Evolutionary conservation across 2,797 vertebrate genomes (phyloP).

Genomic region (Lophotriccus pileatus): DNA sequence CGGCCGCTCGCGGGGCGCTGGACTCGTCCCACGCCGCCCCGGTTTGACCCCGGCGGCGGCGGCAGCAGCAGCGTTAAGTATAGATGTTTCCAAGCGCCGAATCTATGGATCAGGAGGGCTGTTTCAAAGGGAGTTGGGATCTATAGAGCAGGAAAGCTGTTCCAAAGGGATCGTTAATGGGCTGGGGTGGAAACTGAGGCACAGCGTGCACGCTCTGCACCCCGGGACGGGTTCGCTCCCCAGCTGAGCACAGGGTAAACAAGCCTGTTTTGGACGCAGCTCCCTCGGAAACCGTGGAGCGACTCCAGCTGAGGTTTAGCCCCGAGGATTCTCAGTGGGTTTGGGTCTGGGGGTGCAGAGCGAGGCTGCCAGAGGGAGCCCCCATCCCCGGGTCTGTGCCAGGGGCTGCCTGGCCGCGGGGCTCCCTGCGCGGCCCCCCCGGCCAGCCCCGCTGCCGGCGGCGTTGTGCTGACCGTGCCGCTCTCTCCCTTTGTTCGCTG

Average conservation of each 20-base stretch:
- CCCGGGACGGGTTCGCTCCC: not conserved
- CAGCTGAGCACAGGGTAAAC: not conserved
- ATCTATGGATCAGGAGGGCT: not conserved
- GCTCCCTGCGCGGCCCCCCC: not conserved
- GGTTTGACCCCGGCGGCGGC: not conserved
- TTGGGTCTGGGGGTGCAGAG: not conserved
- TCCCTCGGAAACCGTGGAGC: not conserved
- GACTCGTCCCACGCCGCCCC: not conserved
- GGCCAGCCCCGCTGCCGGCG: not conserved
- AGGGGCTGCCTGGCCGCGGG: not conserved
- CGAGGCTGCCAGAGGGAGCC: rapidly evolving
- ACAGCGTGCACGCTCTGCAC: not conserved
- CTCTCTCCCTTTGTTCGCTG: conserved; percentile 9
- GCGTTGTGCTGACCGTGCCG: conserved; percentile 51
- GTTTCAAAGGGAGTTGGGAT: not conserved
- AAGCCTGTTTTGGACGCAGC: not conserved
- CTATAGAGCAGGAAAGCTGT: not conserved
- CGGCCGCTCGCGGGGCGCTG: not conserved
- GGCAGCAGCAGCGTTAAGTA: not conserved
- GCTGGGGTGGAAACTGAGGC: conserved; percentile 1
- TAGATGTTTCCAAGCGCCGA: conserved; percentile 47
- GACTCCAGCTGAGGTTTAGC: not conserved
- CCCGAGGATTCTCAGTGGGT: not conserved
- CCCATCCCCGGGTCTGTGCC: rapidly evolving
- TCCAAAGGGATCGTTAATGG: not conserved